Conservation (phyloP, 2,888 invertebrate genomes). For the Mycalesis mineus region DNA sequence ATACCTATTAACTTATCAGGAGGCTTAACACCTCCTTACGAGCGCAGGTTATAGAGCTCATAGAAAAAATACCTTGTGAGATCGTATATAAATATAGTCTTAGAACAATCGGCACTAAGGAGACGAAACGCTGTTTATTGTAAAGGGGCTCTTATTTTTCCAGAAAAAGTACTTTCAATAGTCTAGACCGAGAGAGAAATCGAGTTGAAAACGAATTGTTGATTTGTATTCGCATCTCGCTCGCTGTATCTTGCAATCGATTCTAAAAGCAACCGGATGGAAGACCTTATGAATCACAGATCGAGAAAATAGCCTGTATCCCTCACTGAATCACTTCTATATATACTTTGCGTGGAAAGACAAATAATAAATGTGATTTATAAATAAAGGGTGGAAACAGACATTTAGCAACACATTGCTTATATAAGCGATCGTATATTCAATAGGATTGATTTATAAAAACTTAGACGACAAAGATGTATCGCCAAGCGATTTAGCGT, state of each 20-base stretch:
- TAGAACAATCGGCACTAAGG: too few relatives aligned
- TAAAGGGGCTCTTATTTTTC: not conserved
- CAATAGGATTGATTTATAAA: too few relatives aligned
- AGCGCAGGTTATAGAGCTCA: too few relatives aligned
- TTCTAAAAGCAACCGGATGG: conserved; percentile 3
- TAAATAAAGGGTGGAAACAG: not conserved
- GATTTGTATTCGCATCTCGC: conserved; percentile 2
- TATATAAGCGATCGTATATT: too few relatives aligned
- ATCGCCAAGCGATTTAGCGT: too few relatives aligned
- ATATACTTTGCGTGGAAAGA: conserved; percentile 5
- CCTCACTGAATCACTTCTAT: conserved; percentile 11
- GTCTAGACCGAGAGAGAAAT: not conserved
- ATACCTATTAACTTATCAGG: too few relatives aligned
- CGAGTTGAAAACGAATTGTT: not conserved
- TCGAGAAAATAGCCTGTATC: conserved; percentile 9
- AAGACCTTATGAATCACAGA: conserved; percentile 19
- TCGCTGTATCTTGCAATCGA: not conserved
- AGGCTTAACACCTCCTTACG: too few relatives aligned
- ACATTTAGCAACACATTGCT: too few relatives aligned
- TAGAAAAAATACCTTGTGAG: too few relatives aligned
- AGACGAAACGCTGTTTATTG: too few relatives aligned
- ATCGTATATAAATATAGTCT: too few relatives aligned
- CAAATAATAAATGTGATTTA: not conserved
- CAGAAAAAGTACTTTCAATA: not conserved
- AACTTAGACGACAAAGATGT: too few relatives aligned